These are phyloP conservation scores for Amazonetta brasiliensis DNA, from an alignment of 2,797 vertebrate species.

Conservation along the genomic window DNA sequence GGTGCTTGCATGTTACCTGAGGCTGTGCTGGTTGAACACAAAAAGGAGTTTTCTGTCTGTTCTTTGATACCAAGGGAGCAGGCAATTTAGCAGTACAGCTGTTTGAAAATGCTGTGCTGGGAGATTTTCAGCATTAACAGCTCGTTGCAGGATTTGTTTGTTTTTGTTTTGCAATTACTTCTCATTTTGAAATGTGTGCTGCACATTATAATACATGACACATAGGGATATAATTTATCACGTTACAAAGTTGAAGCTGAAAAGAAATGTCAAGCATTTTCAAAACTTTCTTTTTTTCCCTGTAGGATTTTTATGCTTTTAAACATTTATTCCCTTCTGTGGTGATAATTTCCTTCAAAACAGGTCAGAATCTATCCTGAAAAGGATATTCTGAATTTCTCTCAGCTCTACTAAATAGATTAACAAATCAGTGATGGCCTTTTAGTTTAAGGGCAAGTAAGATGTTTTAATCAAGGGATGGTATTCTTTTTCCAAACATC, in stretches of 20 bases:
- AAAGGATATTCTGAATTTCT: background rate
- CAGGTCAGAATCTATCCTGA: background rate
- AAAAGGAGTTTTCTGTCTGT: constrained; percentile 32
- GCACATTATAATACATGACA: constrained; percentile 21
- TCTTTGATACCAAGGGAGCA: constrained; percentile 42
- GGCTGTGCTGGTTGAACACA: constrained; percentile 11
- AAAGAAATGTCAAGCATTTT: background rate
- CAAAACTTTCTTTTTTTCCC: constrained; percentile 27
- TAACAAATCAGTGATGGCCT: background rate
- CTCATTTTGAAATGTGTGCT: constrained; percentile 52
- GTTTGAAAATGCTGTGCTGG: constrained; percentile 16
- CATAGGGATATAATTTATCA: constrained; percentile 41
- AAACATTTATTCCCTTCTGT: background rate
- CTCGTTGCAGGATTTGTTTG: constrained; percentile 57
- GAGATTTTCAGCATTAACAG: constrained; percentile 62
- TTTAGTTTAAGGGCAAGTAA: background rate
- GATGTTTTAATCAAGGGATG: background rate
- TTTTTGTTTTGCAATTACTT: constrained; percentile 68
- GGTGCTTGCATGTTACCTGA: background rate
- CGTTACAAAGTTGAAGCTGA: background rate
- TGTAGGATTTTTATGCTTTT: background rate
- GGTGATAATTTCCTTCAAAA: background rate
- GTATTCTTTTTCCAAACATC: background rate
- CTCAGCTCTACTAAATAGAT: background rate
- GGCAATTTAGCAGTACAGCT: constrained; percentile 52